phyloP scores from a whole-genome alignment of 1,140 invertebrate genomes.

The Phymastichus coffea region DNA sequence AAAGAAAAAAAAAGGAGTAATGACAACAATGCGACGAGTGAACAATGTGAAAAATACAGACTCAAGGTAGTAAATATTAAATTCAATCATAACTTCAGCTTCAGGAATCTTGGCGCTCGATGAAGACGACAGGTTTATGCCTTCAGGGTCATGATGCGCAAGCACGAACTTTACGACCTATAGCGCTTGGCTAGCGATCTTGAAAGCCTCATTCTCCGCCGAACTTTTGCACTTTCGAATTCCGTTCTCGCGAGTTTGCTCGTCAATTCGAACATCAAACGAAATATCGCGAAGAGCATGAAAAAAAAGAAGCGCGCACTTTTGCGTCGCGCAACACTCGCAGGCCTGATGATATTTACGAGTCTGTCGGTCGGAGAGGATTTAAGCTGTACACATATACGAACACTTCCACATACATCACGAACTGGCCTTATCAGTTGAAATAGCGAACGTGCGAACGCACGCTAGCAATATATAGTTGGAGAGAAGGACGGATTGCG shows the following conservation, averaged over 20 bases:
- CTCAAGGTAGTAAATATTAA: background rate
- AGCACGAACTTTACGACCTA: constrained; percentile 4
- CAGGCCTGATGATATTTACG: too few species aligned
- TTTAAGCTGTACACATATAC: too few species aligned
- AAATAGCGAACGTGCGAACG: too few species aligned
- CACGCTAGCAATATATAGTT: too few species aligned
- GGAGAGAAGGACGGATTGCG: constrained; percentile 2
- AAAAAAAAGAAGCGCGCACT: too few species aligned
- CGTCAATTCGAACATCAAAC: background rate
- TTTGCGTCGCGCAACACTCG: too few species aligned
- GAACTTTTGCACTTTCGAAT: constrained; percentile 21
- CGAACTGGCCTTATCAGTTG: too few species aligned
- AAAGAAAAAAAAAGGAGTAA: background rate
- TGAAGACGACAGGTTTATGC: background rate
- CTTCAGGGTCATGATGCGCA: background rate
- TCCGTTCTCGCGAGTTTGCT: background rate
- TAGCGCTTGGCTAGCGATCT: too few species aligned
- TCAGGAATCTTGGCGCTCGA: background rate
- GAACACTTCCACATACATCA: too few species aligned
- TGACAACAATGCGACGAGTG: too few species aligned
- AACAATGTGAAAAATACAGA: background rate
- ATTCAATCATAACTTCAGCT: background rate
- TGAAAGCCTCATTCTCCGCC: constrained; percentile 11
- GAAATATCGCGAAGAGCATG: too few species aligned
- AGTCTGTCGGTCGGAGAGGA: too few species aligned